phyloP scores from a whole-genome alignment of 2,888 invertebrate genomes.

The Idaea dimidiata region DNA sequence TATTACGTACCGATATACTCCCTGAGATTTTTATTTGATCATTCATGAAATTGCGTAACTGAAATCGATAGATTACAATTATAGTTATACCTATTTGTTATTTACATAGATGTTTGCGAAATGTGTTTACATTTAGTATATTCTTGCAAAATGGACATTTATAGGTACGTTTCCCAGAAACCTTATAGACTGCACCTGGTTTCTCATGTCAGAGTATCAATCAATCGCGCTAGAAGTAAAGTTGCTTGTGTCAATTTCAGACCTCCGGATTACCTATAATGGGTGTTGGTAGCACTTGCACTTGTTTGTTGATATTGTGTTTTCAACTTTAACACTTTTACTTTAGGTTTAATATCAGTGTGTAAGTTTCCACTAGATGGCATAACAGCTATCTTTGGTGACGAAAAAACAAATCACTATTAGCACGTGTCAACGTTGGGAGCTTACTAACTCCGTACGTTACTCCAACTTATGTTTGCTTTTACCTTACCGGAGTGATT shows the following conservation, averaged over 20 bases:
- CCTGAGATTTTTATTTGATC: too few species aligned
- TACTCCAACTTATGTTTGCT: constrained; percentile 17
- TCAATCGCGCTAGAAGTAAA: constrained; percentile 61
- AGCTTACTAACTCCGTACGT: too few species aligned
- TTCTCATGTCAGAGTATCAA: constrained; percentile 60
- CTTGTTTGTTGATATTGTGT: constrained; percentile 23
- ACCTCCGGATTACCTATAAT: constrained; percentile 56
- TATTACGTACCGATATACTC: background rate
- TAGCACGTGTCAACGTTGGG: constrained; percentile 54
- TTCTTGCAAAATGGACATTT: background rate
- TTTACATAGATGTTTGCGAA: constrained; percentile 38
- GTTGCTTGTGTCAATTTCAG: constrained; percentile 56
- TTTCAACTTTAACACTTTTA: constrained; percentile 39
- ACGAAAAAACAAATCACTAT: constrained; percentile 59
- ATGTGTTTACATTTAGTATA: constrained; percentile 14
- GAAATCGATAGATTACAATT: too few species aligned
- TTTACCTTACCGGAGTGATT: constrained; percentile 44
- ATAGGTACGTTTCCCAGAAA: background rate
- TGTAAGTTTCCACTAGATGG: constrained; percentile 36
- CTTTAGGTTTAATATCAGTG: constrained; percentile 31
- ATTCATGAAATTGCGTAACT: too few species aligned
- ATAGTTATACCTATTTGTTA: too few species aligned
- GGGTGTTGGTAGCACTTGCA: constrained; percentile 33
- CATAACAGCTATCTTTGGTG: constrained; percentile 42
- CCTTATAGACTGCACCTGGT: constrained; percentile 51